A percentile compares a stretch with the other conserved stretches of the same genome.
Conservation (phyloP, 2,797 vertebrate species). For the Cryptoprocta ferox region DNA sequence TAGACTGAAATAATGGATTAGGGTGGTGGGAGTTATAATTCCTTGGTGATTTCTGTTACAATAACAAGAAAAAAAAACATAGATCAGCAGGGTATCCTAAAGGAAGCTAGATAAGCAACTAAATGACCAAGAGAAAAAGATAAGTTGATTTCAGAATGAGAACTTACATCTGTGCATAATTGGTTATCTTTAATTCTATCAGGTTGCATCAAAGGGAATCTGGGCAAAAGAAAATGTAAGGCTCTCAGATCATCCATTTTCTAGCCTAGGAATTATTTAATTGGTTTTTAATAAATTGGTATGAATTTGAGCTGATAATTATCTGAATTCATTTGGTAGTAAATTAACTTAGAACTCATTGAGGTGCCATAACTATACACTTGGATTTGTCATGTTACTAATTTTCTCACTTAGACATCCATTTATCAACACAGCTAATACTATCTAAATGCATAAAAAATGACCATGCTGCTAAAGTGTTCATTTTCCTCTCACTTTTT, state of each 20-base stretch:
- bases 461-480: neutral
- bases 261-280: neutral
- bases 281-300: neutral
- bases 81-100: neutral
- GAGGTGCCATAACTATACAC: neutral
- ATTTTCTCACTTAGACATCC: neutral
- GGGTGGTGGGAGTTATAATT: neutral
- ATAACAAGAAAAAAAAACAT: neutral
- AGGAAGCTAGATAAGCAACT: neutral
- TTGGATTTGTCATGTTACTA: neutral
- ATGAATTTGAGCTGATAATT: constrained; percentile 29
- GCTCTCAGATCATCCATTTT: neutral
- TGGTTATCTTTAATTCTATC: neutral
- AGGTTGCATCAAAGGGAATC: neutral
- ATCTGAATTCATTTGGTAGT: neutral
- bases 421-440: neutral
- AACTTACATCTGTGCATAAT: neutral
- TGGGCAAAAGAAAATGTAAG: neutral
- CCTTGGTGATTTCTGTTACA: neutral
- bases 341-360: constrained; percentile 5
- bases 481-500: neutral
- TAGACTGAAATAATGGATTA: neutral
- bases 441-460: constrained; percentile 33
- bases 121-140: neutral
- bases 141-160: constrained; percentile 21